Conservation (phyloP, 2,888 invertebrate genomes). For the Lasioglossum calceatum region DNA sequence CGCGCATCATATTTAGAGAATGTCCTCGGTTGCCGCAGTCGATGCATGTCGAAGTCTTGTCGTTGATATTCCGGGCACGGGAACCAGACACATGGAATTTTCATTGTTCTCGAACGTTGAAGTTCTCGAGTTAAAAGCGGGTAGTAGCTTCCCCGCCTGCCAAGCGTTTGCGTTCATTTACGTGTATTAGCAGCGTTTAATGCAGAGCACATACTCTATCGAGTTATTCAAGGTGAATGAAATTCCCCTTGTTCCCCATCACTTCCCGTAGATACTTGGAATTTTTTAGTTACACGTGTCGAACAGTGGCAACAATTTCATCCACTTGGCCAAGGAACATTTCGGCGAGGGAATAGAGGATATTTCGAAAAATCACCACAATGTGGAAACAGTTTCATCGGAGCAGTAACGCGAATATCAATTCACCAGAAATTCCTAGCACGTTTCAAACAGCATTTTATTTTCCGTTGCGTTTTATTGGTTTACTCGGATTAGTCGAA, state of each 20-base stretch:
- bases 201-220: constrained; percentile 26
- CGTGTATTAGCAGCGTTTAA: constrained; percentile 34
- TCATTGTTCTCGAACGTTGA: constrained; percentile 31
- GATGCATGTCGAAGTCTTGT: constrained; percentile 30
- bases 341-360: no score
- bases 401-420: no score
- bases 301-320: not conserved
- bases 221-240: constrained; percentile 31
- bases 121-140: constrained; percentile 43
- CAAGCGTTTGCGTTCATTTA: constrained; percentile 22
- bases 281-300: not conserved
- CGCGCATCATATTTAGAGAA: constrained; percentile 28
- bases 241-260: not conserved
- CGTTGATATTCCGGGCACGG: constrained; percentile 40
- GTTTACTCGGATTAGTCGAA: no score
- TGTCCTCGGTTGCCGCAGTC: not conserved
- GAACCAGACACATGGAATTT: constrained; percentile 43
- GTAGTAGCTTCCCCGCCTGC: constrained; percentile 1
- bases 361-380: no score
- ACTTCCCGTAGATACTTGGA: constrained; percentile 1
- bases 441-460: no score
- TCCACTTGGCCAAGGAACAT: no score
- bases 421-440: no score
- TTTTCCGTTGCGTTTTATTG: no score
- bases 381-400: no score